Evolutionary conservation across 1,140 invertebrate species (phyloP), one percentile per base, ranked within the genome.

Genomic region (Tachypleus tridentatus): DNA sequence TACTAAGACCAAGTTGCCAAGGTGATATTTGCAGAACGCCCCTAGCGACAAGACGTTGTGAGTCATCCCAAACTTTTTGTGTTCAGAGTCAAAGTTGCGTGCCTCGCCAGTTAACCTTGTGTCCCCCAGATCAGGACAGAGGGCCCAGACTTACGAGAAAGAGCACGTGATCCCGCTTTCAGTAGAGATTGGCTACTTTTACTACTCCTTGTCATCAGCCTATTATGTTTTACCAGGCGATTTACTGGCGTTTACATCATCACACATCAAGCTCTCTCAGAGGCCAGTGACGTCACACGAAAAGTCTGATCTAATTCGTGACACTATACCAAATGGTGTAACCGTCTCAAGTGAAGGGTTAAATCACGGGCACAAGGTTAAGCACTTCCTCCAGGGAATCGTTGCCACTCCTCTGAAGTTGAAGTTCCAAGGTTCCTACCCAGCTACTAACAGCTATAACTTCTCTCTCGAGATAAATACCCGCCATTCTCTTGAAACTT

Each of bases 181-280:
- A 9, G 68, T 69, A 11, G 66, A 69, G 57, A 50, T 51, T n/a
- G 68, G 68, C 6, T 64, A 69, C 60, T 64, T 66, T 47, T 64
- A 67, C 49, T 57, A 66, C 7, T 62, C 62, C n/a, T 57, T 69
- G 51, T 61, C 59, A 49, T 63, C 67, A 53, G 61, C 63, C 3
- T 62, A 63, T 61, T 58, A 63, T 52, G 68, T 69, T 49, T 62
- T 60, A 6, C 65, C 68, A 51, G 68, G 68, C 4, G 68, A 69
- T 51, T 59, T 69, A 10, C 62, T 69, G 52, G 68, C 62, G 9
- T 69, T 67, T 64, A 67, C 65, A 60, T 67, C 68, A 11, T 49
- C 68, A 29, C 64, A 62, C 59, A 66, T 62, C 8, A 63, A 67
- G 59, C 58, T 69, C 49, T 59, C 66, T 2, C 67, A 67, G 59